Base-by-base conservation (phyloP, 1,140 invertebrate species). In the Centruroides sculpturatus region DNA sequence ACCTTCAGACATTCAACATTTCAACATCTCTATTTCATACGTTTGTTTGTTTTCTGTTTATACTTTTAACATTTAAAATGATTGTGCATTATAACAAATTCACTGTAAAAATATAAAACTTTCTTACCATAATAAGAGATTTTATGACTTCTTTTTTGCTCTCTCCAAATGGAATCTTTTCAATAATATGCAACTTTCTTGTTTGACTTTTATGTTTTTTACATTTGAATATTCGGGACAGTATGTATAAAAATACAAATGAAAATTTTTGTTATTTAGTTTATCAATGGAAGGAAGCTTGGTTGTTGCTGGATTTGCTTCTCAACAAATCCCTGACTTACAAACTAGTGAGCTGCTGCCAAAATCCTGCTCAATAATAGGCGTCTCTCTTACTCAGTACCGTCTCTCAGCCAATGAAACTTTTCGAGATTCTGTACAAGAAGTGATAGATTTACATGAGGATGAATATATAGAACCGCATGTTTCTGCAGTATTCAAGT, bases 241-340 rank as follows among this genome's bases (percentile, higher is more conserved):
- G 23, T 23, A 23, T 23, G 23, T 23, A 23, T 23, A 0, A 23
- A 23, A 51, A 49, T 11, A 52, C 10, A 51, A 53, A 41, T 1
- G 3, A 8, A 63, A n/a, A 23, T 4, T 23, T 53, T 60, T 59
- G 56, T 54, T 55, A 67, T 66, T 36, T 57, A 79, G 76, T 64
- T 66, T 78, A 47, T 71, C 69, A 47, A 72, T 73, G 61, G 75
- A 79, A 77, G 80, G 79, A 9, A 77, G 76, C 66, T 69, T 81
- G 5, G 69, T 82, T 51, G 70, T 82, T 6, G 78, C 78, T 62
- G 80, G 81, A n/a, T 76, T 79, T 68, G 75, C 78, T 9, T 73
- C 75, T 34, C 70, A 70, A 51, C 69, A 73, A 52, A 72, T 77
- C 47, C 75, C 75, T 56, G 59, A 71, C 46, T 65, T 72, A 51